These are phyloP conservation scores for Argyresthia goedartella DNA, from an alignment of 2,888 invertebrate genomes.

Conservation along the genomic window DNA sequence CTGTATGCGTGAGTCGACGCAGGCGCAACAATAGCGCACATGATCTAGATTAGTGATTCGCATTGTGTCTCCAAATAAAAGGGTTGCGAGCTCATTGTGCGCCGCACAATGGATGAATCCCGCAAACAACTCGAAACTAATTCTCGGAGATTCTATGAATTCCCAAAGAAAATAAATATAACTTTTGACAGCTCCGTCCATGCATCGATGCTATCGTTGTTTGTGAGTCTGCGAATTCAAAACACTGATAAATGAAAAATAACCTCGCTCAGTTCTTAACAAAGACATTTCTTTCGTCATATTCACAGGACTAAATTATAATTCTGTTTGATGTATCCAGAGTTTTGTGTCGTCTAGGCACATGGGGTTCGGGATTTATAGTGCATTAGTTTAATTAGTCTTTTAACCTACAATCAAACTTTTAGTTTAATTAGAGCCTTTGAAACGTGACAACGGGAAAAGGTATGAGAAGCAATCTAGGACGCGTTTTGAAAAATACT, in stretches of 20 bases:
- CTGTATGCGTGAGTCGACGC: constrained; percentile 23
- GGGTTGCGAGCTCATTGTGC: constrained; percentile 51
- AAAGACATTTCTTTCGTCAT: too few relatives aligned
- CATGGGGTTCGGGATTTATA: too few relatives aligned
- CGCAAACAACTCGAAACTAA: constrained; percentile 60
- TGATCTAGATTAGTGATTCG: constrained; percentile 70
- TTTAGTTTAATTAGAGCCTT: constrained; percentile 55
- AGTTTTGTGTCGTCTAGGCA: too few relatives aligned
- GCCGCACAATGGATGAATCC: constrained; percentile 29
- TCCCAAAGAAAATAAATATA: constrained; percentile 70
- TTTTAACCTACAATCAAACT: constrained; percentile 45
- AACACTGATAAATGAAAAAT: constrained; percentile 36
- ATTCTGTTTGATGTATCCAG: too few relatives aligned
- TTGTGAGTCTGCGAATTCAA: constrained; percentile 50
- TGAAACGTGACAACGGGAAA: constrained; percentile 34
- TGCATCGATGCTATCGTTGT: constrained; percentile 57
- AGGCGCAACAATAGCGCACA: constrained; percentile 51
- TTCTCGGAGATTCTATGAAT: constrained; percentile 65
- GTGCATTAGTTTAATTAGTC: too few relatives aligned
- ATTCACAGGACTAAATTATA: too few relatives aligned
- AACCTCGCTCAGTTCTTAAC: constrained; percentile 7
- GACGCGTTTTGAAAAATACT: constrained; percentile 37
- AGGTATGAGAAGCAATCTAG: constrained; percentile 31
- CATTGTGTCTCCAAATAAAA: constrained; percentile 59
- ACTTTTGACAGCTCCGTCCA: constrained; percentile 61